Evolutionary conservation across 2,888 invertebrate genomes (phyloP).

Genomic region (Chironomus tentans): DNA sequence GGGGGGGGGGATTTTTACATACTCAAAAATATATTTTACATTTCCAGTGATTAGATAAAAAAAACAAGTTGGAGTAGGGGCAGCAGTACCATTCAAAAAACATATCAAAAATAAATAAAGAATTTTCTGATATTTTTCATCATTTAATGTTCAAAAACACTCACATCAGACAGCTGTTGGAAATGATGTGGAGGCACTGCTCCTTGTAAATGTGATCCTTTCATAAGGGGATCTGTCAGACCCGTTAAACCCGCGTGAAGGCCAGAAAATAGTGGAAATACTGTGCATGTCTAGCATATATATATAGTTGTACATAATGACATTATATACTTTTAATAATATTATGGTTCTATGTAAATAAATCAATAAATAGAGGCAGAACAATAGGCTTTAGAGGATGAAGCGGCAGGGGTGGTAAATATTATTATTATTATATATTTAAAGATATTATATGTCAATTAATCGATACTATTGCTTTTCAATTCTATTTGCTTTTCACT

Average conservation of each 20-base stretch:
- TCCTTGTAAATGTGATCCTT: constrained; percentile 43
- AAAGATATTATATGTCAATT: background rate
- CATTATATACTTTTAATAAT: background rate
- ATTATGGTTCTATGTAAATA: background rate
- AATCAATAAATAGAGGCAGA: background rate
- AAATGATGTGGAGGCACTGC: constrained; percentile 44
- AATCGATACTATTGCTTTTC: background rate
- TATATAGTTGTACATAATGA: background rate
- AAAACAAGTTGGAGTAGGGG: constrained; percentile 31
- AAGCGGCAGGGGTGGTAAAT: no score
- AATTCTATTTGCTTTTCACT: background rate
- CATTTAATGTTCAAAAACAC: constrained; percentile 33
- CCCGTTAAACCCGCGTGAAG: constrained; percentile 44
- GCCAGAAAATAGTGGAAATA: constrained; percentile 45
- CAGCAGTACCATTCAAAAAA: constrained; percentile 37
- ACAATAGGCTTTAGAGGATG: no score
- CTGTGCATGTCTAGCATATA: constrained; percentile 40
- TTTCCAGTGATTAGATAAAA: no score
- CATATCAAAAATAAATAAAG: background rate
- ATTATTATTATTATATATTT: no score
- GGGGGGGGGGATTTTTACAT: no score
- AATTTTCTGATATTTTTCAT: background rate
- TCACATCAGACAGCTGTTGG: constrained; percentile 45
- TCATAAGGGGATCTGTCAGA: constrained; percentile 44
- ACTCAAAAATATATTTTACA: no score